Evolutionary conservation across 2,888 invertebrate genomes (phyloP).

Genomic region (Smittia sp.): DNA sequence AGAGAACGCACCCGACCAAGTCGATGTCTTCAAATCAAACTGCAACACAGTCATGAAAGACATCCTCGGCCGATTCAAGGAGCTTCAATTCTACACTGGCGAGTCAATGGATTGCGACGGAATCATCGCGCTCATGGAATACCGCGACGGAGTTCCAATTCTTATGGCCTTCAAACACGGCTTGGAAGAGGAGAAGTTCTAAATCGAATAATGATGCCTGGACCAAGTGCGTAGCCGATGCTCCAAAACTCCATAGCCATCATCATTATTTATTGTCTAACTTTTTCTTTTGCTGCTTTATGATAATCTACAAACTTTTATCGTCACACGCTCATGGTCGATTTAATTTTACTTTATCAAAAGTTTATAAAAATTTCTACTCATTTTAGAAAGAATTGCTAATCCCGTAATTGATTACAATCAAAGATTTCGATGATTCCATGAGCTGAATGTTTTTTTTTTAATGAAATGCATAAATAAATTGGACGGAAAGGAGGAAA

Average conservation of each 20-base stretch:
- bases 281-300: neutral
- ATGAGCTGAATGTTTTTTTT: neutral
- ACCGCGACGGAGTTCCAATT: constrained; percentile 82
- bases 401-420: neutral
- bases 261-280: constrained; percentile 16
- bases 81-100: constrained; percentile 87
- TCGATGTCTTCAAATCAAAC: constrained; percentile 84
- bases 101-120: constrained; percentile 93
- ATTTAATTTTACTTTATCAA: constrained; percentile 1
- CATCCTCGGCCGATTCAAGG: constrained; percentile 84
- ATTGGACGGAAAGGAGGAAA: neutral
- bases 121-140: constrained; percentile 91
- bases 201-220: constrained; percentile 50
- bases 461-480: constrained; percentile 7
- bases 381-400: neutral
- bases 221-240: neutral
- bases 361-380: constrained; percentile 1
- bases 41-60: constrained; percentile 94
- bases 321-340: neutral
- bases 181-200: constrained; percentile 92
- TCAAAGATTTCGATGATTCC: neutral
- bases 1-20: constrained; percentile 78
- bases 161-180: constrained; percentile 97
- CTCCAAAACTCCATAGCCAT: constrained; percentile 16
- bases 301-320: constrained; percentile 5